Evolutionary conservation across 2,113 vertebrate species (phyloP).

Genomic region (Plecotus auritus): DNA sequence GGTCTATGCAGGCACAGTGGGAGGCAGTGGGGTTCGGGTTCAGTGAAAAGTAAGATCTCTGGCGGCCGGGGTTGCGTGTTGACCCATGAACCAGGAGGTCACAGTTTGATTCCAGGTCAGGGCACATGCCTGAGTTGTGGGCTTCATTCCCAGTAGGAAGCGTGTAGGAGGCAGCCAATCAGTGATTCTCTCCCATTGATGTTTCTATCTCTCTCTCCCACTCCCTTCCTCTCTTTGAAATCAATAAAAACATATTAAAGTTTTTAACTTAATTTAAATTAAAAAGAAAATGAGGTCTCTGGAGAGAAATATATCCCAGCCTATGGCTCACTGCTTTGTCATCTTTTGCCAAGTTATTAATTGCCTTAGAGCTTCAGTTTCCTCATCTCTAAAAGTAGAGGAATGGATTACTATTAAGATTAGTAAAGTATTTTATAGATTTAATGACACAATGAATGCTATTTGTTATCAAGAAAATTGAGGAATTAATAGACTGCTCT

Average conservation of each 20-base stretch:
- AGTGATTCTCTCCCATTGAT: too few species aligned
- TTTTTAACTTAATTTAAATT: too few species aligned
- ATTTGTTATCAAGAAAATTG: background rate
- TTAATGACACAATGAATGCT: background rate
- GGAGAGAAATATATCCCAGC: background rate
- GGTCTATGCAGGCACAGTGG: background rate
- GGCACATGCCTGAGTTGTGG: too few species aligned
- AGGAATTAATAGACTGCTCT: constrained; percentile 4
- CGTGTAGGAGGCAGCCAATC: too few species aligned
- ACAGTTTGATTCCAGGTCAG: too few species aligned
- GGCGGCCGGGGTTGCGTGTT: too few species aligned
- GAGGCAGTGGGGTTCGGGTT: background rate
- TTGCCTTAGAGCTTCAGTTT: background rate
- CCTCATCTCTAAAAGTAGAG: background rate
- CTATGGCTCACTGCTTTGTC: background rate
- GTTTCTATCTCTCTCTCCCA: too few species aligned
- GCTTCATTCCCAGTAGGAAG: too few species aligned
- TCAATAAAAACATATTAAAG: too few species aligned
- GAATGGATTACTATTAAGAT: background rate
- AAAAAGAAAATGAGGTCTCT: background rate
- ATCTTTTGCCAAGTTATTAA: background rate
- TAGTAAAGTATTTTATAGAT: background rate
- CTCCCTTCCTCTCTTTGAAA: too few species aligned
- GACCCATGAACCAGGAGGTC: too few species aligned
- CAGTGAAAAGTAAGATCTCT: too few species aligned